Percentiles rank a stretch among this genome's conserved stretches.
phyloP scores from a whole-genome alignment of 2,888 invertebrate genomes.

The Cryptocheilus praepositus region DNA sequence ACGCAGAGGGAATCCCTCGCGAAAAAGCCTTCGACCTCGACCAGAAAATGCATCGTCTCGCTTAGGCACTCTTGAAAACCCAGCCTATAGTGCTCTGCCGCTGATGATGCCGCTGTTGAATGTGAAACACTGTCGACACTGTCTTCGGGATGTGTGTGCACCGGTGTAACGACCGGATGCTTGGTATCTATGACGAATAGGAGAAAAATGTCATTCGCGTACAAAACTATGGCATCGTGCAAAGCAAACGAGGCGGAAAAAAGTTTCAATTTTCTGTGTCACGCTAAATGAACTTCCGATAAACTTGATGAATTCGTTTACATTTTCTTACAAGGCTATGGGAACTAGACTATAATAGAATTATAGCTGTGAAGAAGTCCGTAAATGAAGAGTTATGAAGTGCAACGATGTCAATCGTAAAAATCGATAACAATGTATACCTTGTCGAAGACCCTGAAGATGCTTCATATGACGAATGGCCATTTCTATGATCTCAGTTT shows the following conservation, averaged over 20 bases:
- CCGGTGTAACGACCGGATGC: slow-evolving; percentile 57
- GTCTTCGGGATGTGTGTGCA: slow-evolving; percentile 70
- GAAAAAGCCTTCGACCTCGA: slow-evolving; percentile 88
- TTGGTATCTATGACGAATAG: slow-evolving; percentile 59
- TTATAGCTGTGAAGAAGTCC: too few relatives aligned
- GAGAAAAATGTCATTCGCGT: too few relatives aligned
- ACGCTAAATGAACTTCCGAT: too few relatives aligned
- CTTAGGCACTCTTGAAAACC: slow-evolving; percentile 95
- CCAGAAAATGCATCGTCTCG: slow-evolving; percentile 92
- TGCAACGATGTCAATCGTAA: too few relatives aligned
- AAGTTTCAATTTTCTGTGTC: not conserved
- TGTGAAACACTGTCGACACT: slow-evolving; percentile 71
- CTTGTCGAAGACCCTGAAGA: slow-evolving; percentile 82
- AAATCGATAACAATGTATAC: slow-evolving; percentile 35
- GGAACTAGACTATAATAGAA: too few relatives aligned
- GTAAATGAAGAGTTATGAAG: too few relatives aligned
- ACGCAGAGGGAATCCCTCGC: slow-evolving; percentile 88
- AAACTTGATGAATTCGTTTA: too few relatives aligned
- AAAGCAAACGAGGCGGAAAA: too few relatives aligned
- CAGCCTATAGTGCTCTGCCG: slow-evolving; percentile 81
- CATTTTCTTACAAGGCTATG: too few relatives aligned
- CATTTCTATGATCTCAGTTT: slow-evolving; percentile 99
- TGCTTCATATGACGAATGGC: slow-evolving; percentile 95
- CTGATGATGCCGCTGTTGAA: slow-evolving; percentile 60
- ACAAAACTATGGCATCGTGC: too few relatives aligned